Evolutionary conservation across 2,797 vertebrate genomes (phyloP).

Genomic region (Rhynchotus rufescens): DNA sequence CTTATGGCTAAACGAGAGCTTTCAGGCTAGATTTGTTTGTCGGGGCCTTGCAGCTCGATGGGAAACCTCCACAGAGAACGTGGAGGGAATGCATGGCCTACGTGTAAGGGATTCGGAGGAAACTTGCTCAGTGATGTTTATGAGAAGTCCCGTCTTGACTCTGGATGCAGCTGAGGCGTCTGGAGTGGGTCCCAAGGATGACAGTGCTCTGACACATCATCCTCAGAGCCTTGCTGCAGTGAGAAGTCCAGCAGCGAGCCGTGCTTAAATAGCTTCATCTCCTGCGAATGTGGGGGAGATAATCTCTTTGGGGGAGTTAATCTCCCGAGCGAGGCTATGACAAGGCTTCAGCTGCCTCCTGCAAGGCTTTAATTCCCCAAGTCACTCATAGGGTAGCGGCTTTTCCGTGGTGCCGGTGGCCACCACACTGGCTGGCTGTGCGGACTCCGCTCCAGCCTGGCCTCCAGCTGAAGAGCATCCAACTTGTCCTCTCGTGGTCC

Average conservation of each 20-base stretch:
- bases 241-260: fast-evolving
- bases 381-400: background rate
- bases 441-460: fast-evolving
- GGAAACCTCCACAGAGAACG: background rate
- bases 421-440: fast-evolving
- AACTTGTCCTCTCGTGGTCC: background rate
- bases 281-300: background rate
- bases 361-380: background rate
- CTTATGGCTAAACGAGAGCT: background rate
- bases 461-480: background rate
- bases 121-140: fast-evolving
- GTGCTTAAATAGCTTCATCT: background rate
- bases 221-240: background rate
- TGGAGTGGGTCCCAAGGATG: background rate
- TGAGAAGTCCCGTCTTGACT: background rate
- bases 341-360: background rate
- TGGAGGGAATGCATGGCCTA: background rate
- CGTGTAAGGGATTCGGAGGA: background rate
- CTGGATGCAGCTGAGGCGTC: background rate
- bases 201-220: background rate
- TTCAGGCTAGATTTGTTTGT: background rate
- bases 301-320: background rate
- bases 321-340: background rate
- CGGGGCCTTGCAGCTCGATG: background rate
- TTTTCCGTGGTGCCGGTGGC: background rate